Evolutionary conservation across 2,888 invertebrate genomes (phyloP).

Genomic region (Cryptophagus acutangulus): DNA sequence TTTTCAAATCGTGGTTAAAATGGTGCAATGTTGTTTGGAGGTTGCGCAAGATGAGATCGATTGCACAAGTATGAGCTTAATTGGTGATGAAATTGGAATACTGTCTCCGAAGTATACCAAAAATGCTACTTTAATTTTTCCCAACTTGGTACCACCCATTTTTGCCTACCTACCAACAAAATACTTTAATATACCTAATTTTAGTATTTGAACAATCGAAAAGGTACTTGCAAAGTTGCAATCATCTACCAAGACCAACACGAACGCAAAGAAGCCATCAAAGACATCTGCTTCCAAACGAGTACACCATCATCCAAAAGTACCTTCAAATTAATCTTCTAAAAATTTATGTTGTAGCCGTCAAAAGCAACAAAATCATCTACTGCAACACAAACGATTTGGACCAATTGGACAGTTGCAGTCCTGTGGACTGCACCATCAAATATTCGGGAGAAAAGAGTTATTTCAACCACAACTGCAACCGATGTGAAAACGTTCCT

Average conservation of each 20-base stretch:
- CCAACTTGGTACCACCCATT: conserved; percentile 40
- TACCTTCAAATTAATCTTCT: too few relatives aligned
- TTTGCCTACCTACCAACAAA: neutral
- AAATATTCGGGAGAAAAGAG: conserved; percentile 53
- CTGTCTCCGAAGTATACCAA: conserved; percentile 32
- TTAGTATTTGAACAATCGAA: conserved; percentile 33
- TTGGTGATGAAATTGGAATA: conserved; percentile 43
- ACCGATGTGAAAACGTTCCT: conserved; percentile 44
- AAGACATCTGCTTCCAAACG: conserved; percentile 26
- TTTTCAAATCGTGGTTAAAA: conserved; percentile 6
- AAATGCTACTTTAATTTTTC: conserved; percentile 43
- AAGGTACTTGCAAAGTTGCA: conserved; percentile 30
- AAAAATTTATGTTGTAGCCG: too few relatives aligned
- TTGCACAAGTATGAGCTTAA: conserved; percentile 38
- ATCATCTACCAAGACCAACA: conserved; percentile 26
- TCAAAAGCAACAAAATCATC: neutral
- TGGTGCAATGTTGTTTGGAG: conserved; percentile 39
- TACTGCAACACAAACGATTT: conserved; percentile 45
- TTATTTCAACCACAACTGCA: conserved; percentile 47
- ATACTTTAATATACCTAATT: conserved; percentile 10
- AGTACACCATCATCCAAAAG: too few relatives aligned
- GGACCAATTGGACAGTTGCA: conserved; percentile 49
- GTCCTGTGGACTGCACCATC: conserved; percentile 52
- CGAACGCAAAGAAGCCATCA: conserved; percentile 20
- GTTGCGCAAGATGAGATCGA: conserved; percentile 33